phyloP scores from a whole-genome alignment of 2,113 vertebrate species.

The Lota lota region DNA sequence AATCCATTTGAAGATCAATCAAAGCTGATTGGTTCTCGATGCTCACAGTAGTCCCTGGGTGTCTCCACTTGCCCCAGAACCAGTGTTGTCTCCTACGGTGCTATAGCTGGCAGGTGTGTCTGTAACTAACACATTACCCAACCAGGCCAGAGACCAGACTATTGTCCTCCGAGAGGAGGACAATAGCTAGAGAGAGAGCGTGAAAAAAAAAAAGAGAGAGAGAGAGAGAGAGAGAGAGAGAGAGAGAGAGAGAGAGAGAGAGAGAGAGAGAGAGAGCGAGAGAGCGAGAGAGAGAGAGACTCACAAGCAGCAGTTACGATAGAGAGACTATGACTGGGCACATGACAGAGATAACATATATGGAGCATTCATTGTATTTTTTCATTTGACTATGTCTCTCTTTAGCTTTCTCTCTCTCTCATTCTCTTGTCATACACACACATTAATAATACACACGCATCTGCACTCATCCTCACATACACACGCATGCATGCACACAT shows the following conservation, averaged over 20 bases:
- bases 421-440: not conserved
- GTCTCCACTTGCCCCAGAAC: not conserved
- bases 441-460: not conserved
- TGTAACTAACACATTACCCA: conserved; percentile 55
- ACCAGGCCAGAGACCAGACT: conserved; percentile 49
- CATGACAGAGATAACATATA: too few species aligned
- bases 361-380: too few species aligned
- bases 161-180: conserved; percentile 61
- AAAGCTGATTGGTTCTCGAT: not conserved
- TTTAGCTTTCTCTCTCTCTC: too few species aligned
- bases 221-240: not conserved
- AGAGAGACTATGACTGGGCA: conserved; percentile 21
- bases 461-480: conserved; percentile 42
- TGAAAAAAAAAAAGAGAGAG: conserved; percentile 37
- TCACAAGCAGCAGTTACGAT: conserved; percentile 17
- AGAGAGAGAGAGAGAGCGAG: conserved; percentile 6
- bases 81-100: conserved; percentile 22
- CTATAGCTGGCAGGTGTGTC: conserved; percentile 52
- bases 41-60: too few species aligned
- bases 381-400: too few species aligned
- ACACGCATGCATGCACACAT: not conserved
- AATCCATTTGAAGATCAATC: too few species aligned
- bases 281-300: not conserved
- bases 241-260: not conserved
- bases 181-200: conserved; percentile 35